A percentile compares a stretch with the other conserved stretches of the same genome.
Evolutionary conservation across 2,113 vertebrate species (phyloP).

Genomic region (Odontophorus gujanensis): DNA sequence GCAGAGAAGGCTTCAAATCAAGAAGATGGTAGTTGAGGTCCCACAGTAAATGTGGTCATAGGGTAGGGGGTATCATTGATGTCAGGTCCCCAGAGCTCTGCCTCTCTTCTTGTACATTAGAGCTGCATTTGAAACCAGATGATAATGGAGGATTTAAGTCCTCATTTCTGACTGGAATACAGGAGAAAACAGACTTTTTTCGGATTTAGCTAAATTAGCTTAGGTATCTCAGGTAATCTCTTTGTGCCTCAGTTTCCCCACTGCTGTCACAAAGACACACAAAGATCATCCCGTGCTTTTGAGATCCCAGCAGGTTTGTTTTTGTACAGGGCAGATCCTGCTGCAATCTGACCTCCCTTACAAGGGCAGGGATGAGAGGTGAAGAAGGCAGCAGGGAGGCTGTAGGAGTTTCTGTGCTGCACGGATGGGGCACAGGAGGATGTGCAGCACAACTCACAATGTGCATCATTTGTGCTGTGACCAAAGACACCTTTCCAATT

Average conservation of each 20-base stretch:
- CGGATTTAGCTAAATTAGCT: background rate
- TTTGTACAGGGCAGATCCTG: background rate
- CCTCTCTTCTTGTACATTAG: background rate
- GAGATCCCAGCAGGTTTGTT: background rate
- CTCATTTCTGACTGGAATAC: background rate
- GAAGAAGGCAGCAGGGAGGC: background rate
- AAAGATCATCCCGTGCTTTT: background rate
- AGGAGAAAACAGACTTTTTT: background rate
- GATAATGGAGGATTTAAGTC: background rate
- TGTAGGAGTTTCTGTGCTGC: background rate
- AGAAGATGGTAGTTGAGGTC: background rate
- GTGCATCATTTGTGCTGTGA: background rate
- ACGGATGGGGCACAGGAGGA: background rate
- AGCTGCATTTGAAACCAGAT: background rate
- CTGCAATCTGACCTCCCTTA: background rate
- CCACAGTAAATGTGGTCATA: background rate
- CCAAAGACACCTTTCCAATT: background rate
- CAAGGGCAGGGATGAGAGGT: background rate
- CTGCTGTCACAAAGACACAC: too few species aligned
- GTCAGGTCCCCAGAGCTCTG: background rate
- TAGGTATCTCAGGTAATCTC: rapidly evolving
- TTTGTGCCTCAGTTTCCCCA: background rate
- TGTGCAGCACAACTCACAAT: background rate
- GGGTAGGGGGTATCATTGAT: background rate
- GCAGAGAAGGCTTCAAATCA: background rate